Conservation (phyloP, 1,140 invertebrate species). For the Panagrolaimus sp. region DNA sequence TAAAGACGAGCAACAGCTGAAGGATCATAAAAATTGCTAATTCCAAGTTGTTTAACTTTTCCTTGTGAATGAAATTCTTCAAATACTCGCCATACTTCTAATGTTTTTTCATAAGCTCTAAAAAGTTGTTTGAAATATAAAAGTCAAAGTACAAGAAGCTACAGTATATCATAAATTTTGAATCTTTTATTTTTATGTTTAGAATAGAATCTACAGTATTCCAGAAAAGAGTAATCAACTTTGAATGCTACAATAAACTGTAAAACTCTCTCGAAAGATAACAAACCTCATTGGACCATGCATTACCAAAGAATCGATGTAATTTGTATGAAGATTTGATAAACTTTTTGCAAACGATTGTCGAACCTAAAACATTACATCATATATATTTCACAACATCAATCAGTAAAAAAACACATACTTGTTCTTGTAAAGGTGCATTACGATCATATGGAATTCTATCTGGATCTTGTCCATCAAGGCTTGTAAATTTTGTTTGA, state of each 20-base stretch:
- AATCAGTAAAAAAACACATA: neutral
- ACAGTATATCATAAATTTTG: too few relatives aligned
- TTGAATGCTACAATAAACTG: too few relatives aligned
- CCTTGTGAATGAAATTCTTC: conserved; percentile 30
- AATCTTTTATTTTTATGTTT: too few relatives aligned
- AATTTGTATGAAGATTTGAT: conserved; percentile 29
- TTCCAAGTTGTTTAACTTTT: conserved; percentile 32
- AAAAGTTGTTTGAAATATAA: too few relatives aligned
- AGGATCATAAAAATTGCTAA: conserved; percentile 31
- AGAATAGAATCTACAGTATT: too few relatives aligned
- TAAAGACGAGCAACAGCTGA: conserved; percentile 16
- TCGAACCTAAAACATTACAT: conserved; percentile 15
- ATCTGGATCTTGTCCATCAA: conserved; percentile 33
- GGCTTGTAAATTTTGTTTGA: conserved; percentile 37
- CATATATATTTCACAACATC: neutral
- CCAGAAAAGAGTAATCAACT: too few relatives aligned
- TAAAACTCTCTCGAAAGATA: conserved; percentile 6
- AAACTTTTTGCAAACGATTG: conserved; percentile 34
- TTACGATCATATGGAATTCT: conserved; percentile 32
- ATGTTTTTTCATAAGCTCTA: conserved; percentile 25
- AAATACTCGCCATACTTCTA: conserved; percentile 32
- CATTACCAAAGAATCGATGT: conserved; percentile 34
- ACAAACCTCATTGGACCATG: conserved; percentile 32
- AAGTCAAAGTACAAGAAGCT: too few relatives aligned
- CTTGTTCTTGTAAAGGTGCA: conserved; percentile 26